Conservation (phyloP, 1,140 invertebrate species). For the Drosophila pectinifera region DNA sequence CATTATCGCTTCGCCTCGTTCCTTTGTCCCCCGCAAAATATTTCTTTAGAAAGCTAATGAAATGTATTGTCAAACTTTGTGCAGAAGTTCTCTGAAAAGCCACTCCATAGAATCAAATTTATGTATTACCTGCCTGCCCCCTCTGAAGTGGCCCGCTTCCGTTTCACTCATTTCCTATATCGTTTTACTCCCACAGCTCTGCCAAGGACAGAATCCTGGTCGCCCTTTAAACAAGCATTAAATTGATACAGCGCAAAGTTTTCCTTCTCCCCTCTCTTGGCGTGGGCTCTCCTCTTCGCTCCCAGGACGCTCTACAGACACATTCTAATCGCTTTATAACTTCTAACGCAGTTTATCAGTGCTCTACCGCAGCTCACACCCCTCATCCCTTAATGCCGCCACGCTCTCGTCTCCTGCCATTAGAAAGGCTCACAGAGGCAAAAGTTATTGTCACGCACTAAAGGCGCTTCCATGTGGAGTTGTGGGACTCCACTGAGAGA, state of each 20-base stretch:
- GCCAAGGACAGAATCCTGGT: constrained; percentile 14
- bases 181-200: constrained; percentile 31
- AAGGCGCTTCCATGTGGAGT: constrained; percentile 59
- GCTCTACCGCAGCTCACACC: constrained; percentile 21
- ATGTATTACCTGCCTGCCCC: constrained; percentile 64
- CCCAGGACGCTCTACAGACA: constrained; percentile 45
- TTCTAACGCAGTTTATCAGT: constrained; percentile 79
- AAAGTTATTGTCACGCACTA: constrained; percentile 80
- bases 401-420: constrained; percentile 10
- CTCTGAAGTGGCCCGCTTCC: not conserved
- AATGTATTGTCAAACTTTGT: constrained; percentile 62
- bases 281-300: not conserved
- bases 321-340: constrained; percentile 81
- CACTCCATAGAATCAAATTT: constrained; percentile 75
- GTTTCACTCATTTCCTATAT: constrained; percentile 46
- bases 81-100: constrained; percentile 53
- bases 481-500: constrained; percentile 10
- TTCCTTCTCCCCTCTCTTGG: constrained; percentile 1
- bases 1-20: not conserved
- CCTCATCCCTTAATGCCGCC: constrained; percentile 28
- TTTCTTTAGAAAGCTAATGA: constrained; percentile 51
- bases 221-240: constrained; percentile 75
- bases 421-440: constrained; percentile 51
- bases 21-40: constrained; percentile 9
- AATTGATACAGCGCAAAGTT: constrained; percentile 71